Conservation (phyloP, 2,888 invertebrate species). For the Dusona sp. region DNA sequence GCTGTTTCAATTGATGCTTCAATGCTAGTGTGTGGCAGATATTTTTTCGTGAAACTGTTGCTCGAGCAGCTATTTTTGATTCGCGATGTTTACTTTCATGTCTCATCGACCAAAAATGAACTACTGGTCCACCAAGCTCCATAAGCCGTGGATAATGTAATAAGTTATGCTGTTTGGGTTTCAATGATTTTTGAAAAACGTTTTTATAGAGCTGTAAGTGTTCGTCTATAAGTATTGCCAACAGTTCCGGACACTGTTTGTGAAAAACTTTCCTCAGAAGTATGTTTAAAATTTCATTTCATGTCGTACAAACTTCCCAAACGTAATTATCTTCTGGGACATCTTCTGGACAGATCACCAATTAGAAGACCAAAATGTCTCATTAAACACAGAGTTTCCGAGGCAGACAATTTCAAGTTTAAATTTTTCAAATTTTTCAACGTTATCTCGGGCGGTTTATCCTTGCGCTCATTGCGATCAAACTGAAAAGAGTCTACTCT, state of each 20-base stretch:
- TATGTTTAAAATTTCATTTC: slow-evolving; percentile 18
- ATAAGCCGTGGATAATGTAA: slow-evolving; percentile 43
- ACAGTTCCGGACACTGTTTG: slow-evolving; percentile 18
- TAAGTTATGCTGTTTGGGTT: slow-evolving; percentile 53
- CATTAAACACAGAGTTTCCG: slow-evolving; percentile 24
- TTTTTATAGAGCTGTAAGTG: slow-evolving; percentile 7
- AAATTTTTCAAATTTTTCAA: slow-evolving; percentile 19
- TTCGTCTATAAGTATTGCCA: slow-evolving; percentile 3
- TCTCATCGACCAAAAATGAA: slow-evolving; percentile 50
- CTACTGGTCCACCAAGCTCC: slow-evolving; percentile 44
- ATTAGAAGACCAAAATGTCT: slow-evolving; percentile 18
- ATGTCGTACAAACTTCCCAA: slow-evolving; percentile 25
- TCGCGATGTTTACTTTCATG: slow-evolving; percentile 44
- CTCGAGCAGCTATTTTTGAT: slow-evolving; percentile 17
- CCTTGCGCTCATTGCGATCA: slow-evolving; percentile 20
- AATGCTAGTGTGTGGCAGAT: slow-evolving; percentile 9
- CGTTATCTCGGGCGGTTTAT: slow-evolving; percentile 21
- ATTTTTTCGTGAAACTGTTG: slow-evolving; percentile 7
- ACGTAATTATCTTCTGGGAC: slow-evolving; percentile 22
- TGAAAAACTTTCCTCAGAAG: slow-evolving; percentile 12
- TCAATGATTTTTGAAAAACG: neutral
- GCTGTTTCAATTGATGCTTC: slow-evolving; percentile 4
- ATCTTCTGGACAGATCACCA: slow-evolving; percentile 26
- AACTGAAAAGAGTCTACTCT: no score
- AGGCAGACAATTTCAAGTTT: slow-evolving; percentile 19